Evolutionary conservation across 2,113 vertebrate species (phyloP), one percentile per base, ranked within the genome.

Genomic region (Crotalus tigris): DNA sequence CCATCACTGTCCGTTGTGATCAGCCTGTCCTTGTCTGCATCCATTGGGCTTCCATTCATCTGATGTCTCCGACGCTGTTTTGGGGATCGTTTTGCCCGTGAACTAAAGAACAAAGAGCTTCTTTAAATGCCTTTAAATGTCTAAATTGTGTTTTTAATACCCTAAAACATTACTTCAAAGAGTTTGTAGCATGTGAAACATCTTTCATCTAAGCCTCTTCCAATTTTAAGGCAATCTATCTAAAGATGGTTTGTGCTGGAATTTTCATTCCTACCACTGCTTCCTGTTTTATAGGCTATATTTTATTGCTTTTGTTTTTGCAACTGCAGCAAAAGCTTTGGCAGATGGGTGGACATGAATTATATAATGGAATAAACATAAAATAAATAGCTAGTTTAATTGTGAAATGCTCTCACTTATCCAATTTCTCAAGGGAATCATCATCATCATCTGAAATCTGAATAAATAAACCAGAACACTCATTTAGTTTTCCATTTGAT

Each of bases 1-100:
- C 98, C 99, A 0, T 99, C 99, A 0, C 97, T 98, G 96, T 99
- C 99, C 0, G 99, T 99, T 57, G 98, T 98, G 97, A 99, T 99
- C 55, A 99, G 97, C 33, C 98, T 97, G 97, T 99, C 99, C 96
- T 98, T 99, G 96, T 99, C 99, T 0, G 98, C 98, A 53, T 99
- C 99, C 1, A 97, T 96, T 0, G 98, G 97, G 54, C 98, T 98
- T 19, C 98, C 98, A 0, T 99, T 99, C 92, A 99, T 97, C 96
- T 99, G 99, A 88, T 98, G 98, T 89, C 98, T 98, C 88, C 98
- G 98, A 51, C 98, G 98, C 92, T 98, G 98, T 95, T 98, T 99
- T 2, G 99, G 99, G 92, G 99, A 99, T 46, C 98, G 98, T 90
- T 98, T 98, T n/a, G 98, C 98, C 94, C 99, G 98, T 55, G 98